These are phyloP conservation scores for Fistularia commersonii DNA, from an alignment of 2,797 vertebrate genomes.

Conservation along the genomic window DNA sequence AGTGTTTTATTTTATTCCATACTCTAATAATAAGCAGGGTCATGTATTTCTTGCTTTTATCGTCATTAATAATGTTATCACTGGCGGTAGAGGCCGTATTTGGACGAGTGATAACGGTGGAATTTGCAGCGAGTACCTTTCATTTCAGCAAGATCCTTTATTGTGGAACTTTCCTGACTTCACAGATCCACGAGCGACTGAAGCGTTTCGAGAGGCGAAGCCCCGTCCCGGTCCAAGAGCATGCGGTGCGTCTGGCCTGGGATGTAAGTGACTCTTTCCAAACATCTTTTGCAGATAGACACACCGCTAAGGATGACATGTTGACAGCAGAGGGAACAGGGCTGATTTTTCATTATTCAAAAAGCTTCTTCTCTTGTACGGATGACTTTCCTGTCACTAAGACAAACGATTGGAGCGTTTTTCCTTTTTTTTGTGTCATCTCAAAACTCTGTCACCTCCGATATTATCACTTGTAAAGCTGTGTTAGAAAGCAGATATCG, in stretches of 20 bases:
- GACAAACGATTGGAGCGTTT: slow-evolving; percentile 12
- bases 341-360: slow-evolving; percentile 12
- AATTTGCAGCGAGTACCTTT: slow-evolving; percentile 1
- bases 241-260: slow-evolving; percentile 46
- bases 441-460: slow-evolving; percentile 10
- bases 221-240: slow-evolving; percentile 46
- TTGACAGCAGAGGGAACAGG: slow-evolving; percentile 24
- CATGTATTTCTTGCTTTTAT: neutral
- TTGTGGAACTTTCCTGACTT: slow-evolving; percentile 18
- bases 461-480: slow-evolving; percentile 6
- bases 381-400: slow-evolving; percentile 27
- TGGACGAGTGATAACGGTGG: neutral
- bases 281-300: slow-evolving; percentile 49
- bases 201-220: slow-evolving; percentile 59
- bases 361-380: slow-evolving; percentile 21
- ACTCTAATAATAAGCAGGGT: too few species aligned
- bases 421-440: slow-evolving; percentile 13
- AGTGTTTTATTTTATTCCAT: too few species aligned
- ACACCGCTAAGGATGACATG: slow-evolving; percentile 17
- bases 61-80: neutral
- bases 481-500: slow-evolving; percentile 21
- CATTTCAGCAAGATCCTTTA: slow-evolving; percentile 7
- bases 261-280: slow-evolving; percentile 52
- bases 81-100: neutral
- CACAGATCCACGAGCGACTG: slow-evolving; percentile 69